A percentile compares a stretch with the other conserved stretches of the same genome.
Evolutionary conservation across 2,797 vertebrate genomes (phyloP).

Genomic region (Synaphobranchus kaupii): DNA sequence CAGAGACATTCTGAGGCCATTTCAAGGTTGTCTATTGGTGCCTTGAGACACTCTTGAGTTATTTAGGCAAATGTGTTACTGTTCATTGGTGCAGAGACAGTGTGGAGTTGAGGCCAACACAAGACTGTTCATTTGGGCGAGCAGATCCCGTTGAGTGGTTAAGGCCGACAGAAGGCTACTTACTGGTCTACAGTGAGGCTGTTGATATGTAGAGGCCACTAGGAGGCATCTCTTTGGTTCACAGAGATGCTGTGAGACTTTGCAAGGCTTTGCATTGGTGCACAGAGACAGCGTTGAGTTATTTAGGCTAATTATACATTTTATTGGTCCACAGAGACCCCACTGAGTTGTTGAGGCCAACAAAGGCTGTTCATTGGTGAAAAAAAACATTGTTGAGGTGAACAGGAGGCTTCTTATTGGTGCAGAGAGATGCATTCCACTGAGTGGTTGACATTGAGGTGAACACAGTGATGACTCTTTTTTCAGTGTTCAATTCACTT

Average conservation of each 20-base stretch:
- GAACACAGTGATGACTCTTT: too few relatives aligned
- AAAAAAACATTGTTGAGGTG: background rate
- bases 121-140: background rate
- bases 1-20: background rate
- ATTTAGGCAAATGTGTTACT: background rate
- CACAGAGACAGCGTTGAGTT: background rate
- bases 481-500: too few relatives aligned
- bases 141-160: background rate
- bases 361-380: background rate
- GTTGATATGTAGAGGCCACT: background rate
- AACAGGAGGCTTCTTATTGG: too few relatives aligned
- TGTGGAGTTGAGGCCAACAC: background rate
- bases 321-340: background rate
- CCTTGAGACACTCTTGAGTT: too few relatives aligned
- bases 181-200: background rate
- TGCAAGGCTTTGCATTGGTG: background rate
- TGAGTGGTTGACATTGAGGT: too few relatives aligned
- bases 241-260: background rate
- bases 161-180: background rate
- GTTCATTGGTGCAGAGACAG: background rate
- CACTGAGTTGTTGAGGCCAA: background rate
- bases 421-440: too few relatives aligned
- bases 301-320: background rate
- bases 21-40: background rate
- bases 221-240: background rate